Percentiles rank a stretch among this genome's conserved stretches.
These are phyloP conservation scores for Tetanocera ferruginea DNA, from an alignment of 2,888 invertebrate genomes.

Conservation along the genomic window DNA sequence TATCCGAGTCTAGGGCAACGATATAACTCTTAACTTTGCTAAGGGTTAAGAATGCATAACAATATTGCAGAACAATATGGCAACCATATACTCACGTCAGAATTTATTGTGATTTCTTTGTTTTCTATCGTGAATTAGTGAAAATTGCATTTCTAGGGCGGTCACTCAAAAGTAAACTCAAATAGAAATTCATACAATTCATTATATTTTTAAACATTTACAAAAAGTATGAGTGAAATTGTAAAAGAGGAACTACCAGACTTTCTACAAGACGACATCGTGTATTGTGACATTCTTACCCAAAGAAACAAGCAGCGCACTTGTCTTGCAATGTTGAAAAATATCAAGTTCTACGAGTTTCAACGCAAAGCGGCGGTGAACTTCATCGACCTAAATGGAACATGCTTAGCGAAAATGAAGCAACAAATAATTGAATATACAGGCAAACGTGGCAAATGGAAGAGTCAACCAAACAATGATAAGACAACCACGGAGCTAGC, in stretches of 20 bases:
- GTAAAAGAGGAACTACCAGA: constrained; percentile 47
- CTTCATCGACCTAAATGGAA: constrained; percentile 54
- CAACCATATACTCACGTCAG: too few species aligned
- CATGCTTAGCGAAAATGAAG: constrained; percentile 45
- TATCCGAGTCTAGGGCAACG: too few species aligned
- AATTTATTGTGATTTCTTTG: too few species aligned
- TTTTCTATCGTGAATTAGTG: too few species aligned
- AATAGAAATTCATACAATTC: too few species aligned
- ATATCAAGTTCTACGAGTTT: constrained; percentile 61
- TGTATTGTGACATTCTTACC: constrained; percentile 47
- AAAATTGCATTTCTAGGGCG: too few species aligned
- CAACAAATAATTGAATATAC: constrained; percentile 48
- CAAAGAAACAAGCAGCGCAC: constrained; percentile 40
- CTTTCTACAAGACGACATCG: constrained; percentile 43
- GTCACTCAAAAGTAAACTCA: too few species aligned
- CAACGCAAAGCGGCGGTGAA: constrained; percentile 56
- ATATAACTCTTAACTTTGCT: too few species aligned
- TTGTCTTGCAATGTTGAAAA: constrained; percentile 54
- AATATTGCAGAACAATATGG: too few species aligned
- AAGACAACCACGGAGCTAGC: neutral
- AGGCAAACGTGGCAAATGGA: constrained; percentile 54
- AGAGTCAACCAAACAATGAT: neutral
- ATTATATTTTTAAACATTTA: neutral
- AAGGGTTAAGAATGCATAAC: too few species aligned
- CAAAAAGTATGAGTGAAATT: constrained; percentile 38